Evolutionary conservation across 2,888 invertebrate genomes (phyloP), one percentile per base, ranked within the genome.

Genomic region (Hydrotaea diabolus): DNA sequence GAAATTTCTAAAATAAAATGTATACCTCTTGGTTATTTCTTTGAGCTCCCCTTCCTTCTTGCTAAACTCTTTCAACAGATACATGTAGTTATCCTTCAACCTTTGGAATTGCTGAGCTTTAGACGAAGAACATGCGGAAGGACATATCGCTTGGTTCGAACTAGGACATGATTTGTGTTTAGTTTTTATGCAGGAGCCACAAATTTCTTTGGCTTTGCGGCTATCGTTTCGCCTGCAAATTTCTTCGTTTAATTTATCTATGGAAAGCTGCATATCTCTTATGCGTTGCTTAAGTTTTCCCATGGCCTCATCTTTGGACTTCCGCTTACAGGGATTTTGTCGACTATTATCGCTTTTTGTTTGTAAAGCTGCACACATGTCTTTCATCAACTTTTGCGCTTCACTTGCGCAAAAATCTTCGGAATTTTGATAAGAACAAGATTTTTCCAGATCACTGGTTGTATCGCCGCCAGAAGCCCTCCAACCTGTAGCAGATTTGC

Each of bases 1-100:
- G n/a, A n/a, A n/a, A n/a, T n/a, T n/a, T n/a, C n/a, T n/a, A n/a
- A n/a, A n/a, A n/a, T n/a, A n/a, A n/a, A n/a, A n/a, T n/a, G 5
- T 43, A 13, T 49, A 90, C 90, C 89, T 88, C 75, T 88, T 88
- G 46, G 90, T 88, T 43, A 92, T 74, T 69, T 91, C 89, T 69
- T 91, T 91, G 69, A 91, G 87, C 82, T 92, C 89, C 36, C 88
- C 89, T 59, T 92, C 91, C 84, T 92, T 92, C 43, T 89, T 89
- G 73, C 88, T 88, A 79, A 88, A 91, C 69, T 91, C 90, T 0
- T 88, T 87, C 7, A 92, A 76, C 15, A 92, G 87, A 43, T 90
- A 88, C 9, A 90, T 88, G 71, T 92, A 92, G 78, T 91, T 91
- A 11, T 90, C 89, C 84, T 91, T 92, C 66, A 92, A 87, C 66